A percentile compares a stretch with the other conserved stretches of the same genome.
Conservation (phyloP, 2,888 invertebrate species). For the Hesperia comma region DNA sequence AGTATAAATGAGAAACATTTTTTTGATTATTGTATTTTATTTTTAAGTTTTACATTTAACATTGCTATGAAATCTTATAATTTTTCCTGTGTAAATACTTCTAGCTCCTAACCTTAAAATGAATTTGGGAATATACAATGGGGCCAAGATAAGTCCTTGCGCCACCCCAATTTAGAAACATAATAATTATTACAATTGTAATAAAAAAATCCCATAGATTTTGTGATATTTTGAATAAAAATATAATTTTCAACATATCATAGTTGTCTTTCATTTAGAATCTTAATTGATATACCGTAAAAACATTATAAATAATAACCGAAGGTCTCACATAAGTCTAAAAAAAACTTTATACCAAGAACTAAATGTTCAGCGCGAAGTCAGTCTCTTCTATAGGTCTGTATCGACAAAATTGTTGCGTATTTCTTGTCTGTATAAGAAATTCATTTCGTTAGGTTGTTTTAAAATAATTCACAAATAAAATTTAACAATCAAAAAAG, state of each 20-base stretch:
- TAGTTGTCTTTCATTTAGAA: background rate
- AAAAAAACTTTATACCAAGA: background rate
- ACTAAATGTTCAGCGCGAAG: background rate
- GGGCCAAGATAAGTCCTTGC: background rate
- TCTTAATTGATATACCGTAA: background rate
- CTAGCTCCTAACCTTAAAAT: background rate
- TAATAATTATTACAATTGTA: background rate
- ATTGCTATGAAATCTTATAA: background rate
- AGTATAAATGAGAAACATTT: no score
- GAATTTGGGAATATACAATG: background rate
- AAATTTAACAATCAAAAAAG: no score
- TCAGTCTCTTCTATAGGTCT: conserved; percentile 23
- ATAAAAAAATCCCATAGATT: background rate
- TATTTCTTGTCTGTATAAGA: conserved; percentile 28
- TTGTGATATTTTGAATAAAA: background rate
- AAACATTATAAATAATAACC: conserved; percentile 7
- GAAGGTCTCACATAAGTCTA: background rate
- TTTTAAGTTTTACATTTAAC: background rate
- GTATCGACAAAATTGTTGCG: conserved; percentile 17
- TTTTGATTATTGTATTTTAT: background rate
- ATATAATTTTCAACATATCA: background rate
- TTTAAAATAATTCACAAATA: background rate
- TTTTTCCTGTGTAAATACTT: background rate
- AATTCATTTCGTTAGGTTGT: conserved; percentile 1
- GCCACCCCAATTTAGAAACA: background rate